Conservation (phyloP, 2,888 invertebrate genomes). For the Caradrina kadenii region DNA sequence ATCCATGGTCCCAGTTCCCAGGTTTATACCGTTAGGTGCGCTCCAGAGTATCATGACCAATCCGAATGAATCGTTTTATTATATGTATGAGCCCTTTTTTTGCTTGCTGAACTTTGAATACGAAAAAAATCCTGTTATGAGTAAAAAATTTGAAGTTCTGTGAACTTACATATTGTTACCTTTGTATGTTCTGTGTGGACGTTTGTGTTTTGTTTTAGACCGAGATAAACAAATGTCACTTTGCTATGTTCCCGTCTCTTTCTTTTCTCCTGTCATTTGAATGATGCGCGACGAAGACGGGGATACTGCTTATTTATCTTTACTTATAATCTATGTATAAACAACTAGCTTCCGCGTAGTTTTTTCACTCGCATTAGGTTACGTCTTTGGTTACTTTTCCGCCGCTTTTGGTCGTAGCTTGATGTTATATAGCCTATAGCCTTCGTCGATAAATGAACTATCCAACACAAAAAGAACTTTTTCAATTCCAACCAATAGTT, state of each 20-base stretch:
- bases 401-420: no score
- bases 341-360: no score
- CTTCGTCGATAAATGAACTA: no score
- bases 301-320: no score
- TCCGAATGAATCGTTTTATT: conserved; percentile 77
- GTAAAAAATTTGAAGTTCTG: conserved; percentile 42
- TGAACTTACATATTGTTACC: conserved; percentile 9
- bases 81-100: conserved; percentile 67
- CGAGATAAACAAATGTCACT: neutral
- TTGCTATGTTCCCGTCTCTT: neutral
- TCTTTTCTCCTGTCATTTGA: no score
- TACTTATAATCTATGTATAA: no score
- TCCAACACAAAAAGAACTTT: no score
- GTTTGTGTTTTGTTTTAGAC: neutral
- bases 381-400: no score
- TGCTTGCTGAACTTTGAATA: conserved; percentile 54
- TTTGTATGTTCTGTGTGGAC: conserved; percentile 7
- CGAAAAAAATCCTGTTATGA: conserved; percentile 32
- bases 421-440: no score
- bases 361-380: no score
- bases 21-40: conserved; percentile 78
- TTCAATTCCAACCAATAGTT: no score
- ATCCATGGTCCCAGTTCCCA: conserved; percentile 72
- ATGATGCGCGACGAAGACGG: no score
- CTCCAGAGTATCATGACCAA: conserved; percentile 73